A percentile compares a stretch with the other conserved stretches of the same genome.
Conservation (phyloP, 2,113 vertebrate species). For the Epinephelus fuscoguttatus region DNA sequence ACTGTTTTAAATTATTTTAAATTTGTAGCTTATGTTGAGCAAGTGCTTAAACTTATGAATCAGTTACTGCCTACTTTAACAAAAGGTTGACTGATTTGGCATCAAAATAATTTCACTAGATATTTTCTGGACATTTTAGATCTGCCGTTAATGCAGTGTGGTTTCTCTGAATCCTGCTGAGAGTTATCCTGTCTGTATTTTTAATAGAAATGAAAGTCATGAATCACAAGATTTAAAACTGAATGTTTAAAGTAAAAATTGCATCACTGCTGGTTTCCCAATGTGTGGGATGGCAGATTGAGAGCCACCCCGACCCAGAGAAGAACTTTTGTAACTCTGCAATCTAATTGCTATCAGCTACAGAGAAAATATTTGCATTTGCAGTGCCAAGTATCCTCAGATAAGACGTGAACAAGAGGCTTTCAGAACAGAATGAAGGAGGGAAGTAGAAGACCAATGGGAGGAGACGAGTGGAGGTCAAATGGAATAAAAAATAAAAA, state of each 20-base stretch:
- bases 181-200: background rate
- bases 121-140: background rate
- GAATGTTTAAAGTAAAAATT: background rate
- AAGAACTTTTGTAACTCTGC: background rate
- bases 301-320: background rate
- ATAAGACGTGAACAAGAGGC: slow-evolving; percentile 38
- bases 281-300: background rate
- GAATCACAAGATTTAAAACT: background rate
- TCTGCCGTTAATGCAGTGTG: background rate
- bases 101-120: background rate
- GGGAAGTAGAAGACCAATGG: slow-evolving; percentile 16
- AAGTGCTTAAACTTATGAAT: background rate
- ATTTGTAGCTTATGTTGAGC: background rate
- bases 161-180: background rate
- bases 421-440: slow-evolving; percentile 1
- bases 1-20: too few relatives aligned
- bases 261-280: background rate
- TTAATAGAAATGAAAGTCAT: background rate
- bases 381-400: slow-evolving; percentile 30
- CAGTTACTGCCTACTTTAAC: background rate
- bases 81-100: background rate
- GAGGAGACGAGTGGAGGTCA: slow-evolving; percentile 44
- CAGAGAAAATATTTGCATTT: slow-evolving; percentile 58
- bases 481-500: slow-evolving; percentile 52
- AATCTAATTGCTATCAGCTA: slow-evolving; percentile 36